phyloP scores from a whole-genome alignment of 1,140 invertebrate species.

The Archivesica marissinica region DNA sequence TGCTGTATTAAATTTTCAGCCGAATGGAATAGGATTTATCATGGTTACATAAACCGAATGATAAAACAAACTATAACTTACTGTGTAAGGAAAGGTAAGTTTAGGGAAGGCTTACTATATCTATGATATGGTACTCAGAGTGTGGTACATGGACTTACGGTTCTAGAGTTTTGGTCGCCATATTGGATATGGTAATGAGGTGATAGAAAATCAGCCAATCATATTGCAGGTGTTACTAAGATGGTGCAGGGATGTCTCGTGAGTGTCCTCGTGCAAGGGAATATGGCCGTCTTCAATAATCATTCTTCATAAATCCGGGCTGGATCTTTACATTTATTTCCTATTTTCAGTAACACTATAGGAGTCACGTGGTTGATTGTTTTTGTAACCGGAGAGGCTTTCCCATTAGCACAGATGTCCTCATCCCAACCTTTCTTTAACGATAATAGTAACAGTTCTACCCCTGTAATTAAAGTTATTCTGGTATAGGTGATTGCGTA shows the following conservation, averaged over 20 bases:
- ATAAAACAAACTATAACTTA: conserved; percentile 57
- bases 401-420: conserved; percentile 47
- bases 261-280: conserved; percentile 57
- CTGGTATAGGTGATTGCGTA: conserved; percentile 39
- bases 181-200: conserved; percentile 72
- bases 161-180: conserved; percentile 66
- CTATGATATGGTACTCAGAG: conserved; percentile 60
- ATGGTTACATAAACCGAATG: conserved; percentile 57
- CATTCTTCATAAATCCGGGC: conserved; percentile 43
- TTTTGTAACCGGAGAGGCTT: conserved; percentile 47
- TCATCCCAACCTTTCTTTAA: conserved; percentile 19
- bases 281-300: conserved; percentile 29
- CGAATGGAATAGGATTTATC: conserved; percentile 52
- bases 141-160: conserved; percentile 54
- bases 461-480: conserved; percentile 41
- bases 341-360: conserved; percentile 53
- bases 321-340: conserved; percentile 59
- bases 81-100: conserved; percentile 66
- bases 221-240: conserved; percentile 71
- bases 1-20: conserved; percentile 60
- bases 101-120: conserved; percentile 62
- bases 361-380: conserved; percentile 49
- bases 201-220: conserved; percentile 71
- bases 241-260: conserved; percentile 71
- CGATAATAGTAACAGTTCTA: conserved; percentile 29